Conservation (phyloP, 2,888 invertebrate genomes). For the Listrodromus nycthemerus region DNA sequence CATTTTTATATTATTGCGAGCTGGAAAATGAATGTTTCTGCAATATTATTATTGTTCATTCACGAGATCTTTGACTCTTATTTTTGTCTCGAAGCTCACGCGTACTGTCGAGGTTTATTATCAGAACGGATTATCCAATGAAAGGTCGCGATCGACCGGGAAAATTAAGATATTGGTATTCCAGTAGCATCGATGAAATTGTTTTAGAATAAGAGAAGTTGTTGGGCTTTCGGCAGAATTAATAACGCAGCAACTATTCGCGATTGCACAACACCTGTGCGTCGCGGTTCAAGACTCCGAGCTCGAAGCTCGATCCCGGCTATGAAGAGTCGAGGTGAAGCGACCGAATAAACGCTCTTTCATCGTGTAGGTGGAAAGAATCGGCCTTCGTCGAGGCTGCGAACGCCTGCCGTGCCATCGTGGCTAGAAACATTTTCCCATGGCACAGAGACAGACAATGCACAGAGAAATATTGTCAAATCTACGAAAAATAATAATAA, state of each 20-base stretch:
- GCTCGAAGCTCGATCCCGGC: constrained; percentile 65
- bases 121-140: constrained; percentile 11
- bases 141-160: not conserved
- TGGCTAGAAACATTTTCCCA: constrained; percentile 18
- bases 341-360: constrained; percentile 64
- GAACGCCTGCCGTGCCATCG: constrained; percentile 16
- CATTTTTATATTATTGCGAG: too few species aligned
- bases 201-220: constrained; percentile 8
- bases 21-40: not conserved
- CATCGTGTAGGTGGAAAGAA: constrained; percentile 57
- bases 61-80: constrained; percentile 26
- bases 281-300: constrained; percentile 34
- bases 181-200: constrained; percentile 32
- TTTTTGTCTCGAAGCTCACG: not conserved
- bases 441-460: constrained; percentile 21
- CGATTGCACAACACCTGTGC: constrained; percentile 72
- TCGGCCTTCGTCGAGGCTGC: constrained; percentile 64
- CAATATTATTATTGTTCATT: not conserved
- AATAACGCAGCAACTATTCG: constrained; percentile 75
- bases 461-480: not conserved
- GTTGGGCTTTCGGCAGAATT: constrained; percentile 68
- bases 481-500: too few species aligned
- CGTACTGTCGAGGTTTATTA: not conserved
- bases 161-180: constrained; percentile 11
- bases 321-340: constrained; percentile 77